Conservation (phyloP, 2,113 vertebrate species). For the Eulemur rufifrons region DNA sequence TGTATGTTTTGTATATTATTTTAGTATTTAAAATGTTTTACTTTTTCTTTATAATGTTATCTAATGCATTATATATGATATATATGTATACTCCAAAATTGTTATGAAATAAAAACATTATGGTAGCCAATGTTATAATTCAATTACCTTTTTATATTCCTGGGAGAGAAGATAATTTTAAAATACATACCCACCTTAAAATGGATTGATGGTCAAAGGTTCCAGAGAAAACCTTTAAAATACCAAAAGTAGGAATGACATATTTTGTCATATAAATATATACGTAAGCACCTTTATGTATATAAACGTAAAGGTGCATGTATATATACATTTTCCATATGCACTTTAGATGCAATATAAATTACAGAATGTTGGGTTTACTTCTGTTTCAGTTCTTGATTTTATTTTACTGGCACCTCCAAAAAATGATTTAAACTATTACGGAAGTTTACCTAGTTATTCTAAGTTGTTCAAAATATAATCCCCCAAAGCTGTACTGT, state of each 20-base stretch:
- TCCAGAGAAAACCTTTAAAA: neutral
- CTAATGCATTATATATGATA: neutral
- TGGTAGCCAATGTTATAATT: neutral
- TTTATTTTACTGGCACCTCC: constrained; percentile 6
- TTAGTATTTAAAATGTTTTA: neutral
- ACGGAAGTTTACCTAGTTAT: constrained; percentile 4
- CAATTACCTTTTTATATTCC: neutral
- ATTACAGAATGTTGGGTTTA: neutral
- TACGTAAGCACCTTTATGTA: neutral
- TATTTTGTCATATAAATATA: neutral
- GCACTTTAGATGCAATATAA: neutral
- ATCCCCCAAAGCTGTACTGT: neutral
- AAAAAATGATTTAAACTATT: neutral
- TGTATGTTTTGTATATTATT: neutral
- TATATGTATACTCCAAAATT: neutral
- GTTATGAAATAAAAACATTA: neutral
- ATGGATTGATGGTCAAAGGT: neutral
- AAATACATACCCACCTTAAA: neutral
- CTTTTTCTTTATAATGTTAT: neutral
- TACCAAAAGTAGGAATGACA: neutral
- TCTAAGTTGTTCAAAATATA: constrained; percentile 27
- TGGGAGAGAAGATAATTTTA: neutral
- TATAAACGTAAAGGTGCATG: neutral
- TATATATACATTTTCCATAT: neutral
- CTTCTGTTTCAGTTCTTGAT: neutral